Base-by-base conservation (phyloP, 1,140 invertebrate genomes). In the Aleiodes sp. region DNA sequence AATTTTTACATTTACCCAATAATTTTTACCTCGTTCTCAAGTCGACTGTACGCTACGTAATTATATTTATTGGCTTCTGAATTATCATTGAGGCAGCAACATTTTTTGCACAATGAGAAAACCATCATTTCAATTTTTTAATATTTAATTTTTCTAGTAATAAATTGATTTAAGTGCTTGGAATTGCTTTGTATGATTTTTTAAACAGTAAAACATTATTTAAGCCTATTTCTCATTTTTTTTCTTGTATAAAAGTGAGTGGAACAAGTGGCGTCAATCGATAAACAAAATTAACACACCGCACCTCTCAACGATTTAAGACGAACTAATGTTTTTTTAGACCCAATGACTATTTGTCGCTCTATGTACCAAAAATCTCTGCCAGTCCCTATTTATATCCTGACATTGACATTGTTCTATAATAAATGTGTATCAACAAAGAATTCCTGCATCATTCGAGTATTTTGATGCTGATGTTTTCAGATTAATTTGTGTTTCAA, bases 361-460 rank as follows among this genome's bases (percentile, higher is more conserved):
- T 31, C 57, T 62, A 12, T 62, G 16, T 39, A 29, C 37, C 37
- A 37, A 35, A 37, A 62, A 24, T 26, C 31, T 24, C 37, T 21
- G n/a, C 60, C 33, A 62, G 37, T 62, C 21, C 21, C 16, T 62
- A 62, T 62, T 62, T 62, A 39, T 62, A 62, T 19, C 60, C 35
- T 62, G 37, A 62, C 33, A 62, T 62, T 62, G 60, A 62, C 60
- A 62, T 62, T 62, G 60, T 62, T 62, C 60, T 12, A 8, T 19
- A 37, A 62, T 10, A 62, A 21, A 62, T 14, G 57, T 61, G 19
- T 9, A 24, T 31, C 28, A 60, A 60, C 31, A 37, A n/a, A n/a
- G n/a, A n/a, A n/a, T n/a, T n/a, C n/a, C n/a, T n/a, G n/a, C n/a
- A n/a, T n/a, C n/a, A n/a, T n/a, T n/a, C n/a, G n/a, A n/a, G 31